Evolutionary conservation across 2,113 vertebrate species (phyloP).

Genomic region (Regulus satrapa): DNA sequence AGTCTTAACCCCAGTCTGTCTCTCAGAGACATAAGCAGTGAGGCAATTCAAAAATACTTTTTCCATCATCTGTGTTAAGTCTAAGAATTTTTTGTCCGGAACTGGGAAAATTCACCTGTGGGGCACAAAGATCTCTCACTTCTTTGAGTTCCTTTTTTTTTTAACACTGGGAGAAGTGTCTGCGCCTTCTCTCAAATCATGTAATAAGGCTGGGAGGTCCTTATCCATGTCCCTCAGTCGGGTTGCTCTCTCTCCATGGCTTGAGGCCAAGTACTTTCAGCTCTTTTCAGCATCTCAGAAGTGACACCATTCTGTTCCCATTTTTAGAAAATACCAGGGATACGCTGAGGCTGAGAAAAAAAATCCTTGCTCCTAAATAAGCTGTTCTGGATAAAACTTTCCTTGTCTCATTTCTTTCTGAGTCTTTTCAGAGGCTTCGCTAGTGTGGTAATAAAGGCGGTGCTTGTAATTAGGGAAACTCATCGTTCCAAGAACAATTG

Average conservation of each 20-base stretch:
- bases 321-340: constrained; percentile 23
- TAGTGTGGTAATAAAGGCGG: background rate
- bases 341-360: background rate
- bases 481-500: background rate
- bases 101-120: background rate
- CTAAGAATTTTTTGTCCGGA: background rate
- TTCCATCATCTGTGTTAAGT: background rate
- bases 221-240: background rate
- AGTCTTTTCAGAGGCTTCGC: background rate
- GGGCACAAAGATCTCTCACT: background rate
- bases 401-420: background rate
- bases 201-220: background rate
- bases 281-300: background rate
- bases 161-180: background rate
- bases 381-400: background rate
- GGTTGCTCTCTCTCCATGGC: background rate
- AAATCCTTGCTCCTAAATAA: background rate
- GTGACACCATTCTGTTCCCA: background rate
- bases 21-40: background rate
- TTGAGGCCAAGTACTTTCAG: constrained; percentile 19
- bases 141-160: background rate
- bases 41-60: background rate
- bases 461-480: constrained; percentile 10
- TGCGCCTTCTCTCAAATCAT: background rate
- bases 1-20: background rate